Conservation (phyloP, 1,140 invertebrate genomes). For the Pogonomyrmex barbatus region DNA sequence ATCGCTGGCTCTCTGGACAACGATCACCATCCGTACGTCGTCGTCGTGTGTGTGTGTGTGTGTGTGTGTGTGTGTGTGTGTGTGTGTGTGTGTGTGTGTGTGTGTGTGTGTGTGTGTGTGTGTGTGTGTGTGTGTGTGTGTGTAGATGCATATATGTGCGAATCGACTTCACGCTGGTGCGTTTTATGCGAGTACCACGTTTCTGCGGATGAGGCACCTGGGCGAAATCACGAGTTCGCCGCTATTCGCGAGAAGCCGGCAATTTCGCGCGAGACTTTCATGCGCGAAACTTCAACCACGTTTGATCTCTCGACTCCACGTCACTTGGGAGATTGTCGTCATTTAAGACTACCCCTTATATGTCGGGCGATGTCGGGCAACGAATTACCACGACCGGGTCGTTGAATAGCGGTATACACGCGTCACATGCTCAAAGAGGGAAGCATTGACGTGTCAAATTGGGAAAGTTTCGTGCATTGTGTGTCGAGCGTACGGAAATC, state of each 20-base stretch:
- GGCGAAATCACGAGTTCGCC: constrained; percentile 22
- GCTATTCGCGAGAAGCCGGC: constrained; percentile 61
- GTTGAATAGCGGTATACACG: constrained; percentile 54
- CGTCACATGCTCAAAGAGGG: constrained; percentile 68
- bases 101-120: no score
- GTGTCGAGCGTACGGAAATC: constrained; percentile 47
- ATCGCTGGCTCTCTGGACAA: constrained; percentile 4
- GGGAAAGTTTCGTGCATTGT: constrained; percentile 73
- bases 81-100: no score
- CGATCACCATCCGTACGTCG: constrained; percentile 12
- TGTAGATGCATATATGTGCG: not conserved
- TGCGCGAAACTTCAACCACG: constrained; percentile 69
- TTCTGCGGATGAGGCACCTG: not conserved
- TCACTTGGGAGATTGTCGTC: constrained; percentile 30
- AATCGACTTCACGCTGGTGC: constrained; percentile 35
- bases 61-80: no score
- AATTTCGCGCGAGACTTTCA: constrained; percentile 69
- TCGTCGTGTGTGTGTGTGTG: no score
- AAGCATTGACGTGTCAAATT: constrained; percentile 72
- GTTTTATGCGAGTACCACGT: constrained; percentile 45
- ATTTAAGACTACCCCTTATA: constrained; percentile 69
- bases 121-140: no score
- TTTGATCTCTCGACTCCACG: constrained; percentile 65
- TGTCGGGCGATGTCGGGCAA: constrained; percentile 15
- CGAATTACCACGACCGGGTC: constrained; percentile 40